Evolutionary conservation across 2,888 invertebrate species (phyloP), one percentile per base, ranked within the genome.

Genomic region (Drosophila kanekoi): DNA sequence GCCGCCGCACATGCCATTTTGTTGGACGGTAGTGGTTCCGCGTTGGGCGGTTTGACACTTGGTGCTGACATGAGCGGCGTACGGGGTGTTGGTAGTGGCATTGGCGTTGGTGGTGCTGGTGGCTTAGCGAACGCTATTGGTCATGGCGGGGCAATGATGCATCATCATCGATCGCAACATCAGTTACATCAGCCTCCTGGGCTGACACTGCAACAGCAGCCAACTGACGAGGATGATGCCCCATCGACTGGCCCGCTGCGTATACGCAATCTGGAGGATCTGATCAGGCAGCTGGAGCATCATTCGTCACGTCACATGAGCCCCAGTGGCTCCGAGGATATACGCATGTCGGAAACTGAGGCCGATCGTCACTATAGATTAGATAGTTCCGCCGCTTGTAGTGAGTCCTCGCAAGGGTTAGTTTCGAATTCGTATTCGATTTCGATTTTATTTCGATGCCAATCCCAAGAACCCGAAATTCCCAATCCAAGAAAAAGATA

Each of bases 321-420:
- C 90, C 97, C 97, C 53, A 96, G 96, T 81, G 97, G 97, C 69
- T 97, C 97, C 16, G 97, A 97, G 91, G 98, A 98, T 90, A 97
- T 97, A 90, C 92, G 93, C 82, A 93, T 94, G 93, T 97, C 97
- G 61, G 98, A 98, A 93, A 96, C 96, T 54, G 98, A 98, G 92
- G 96, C 96, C 56, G 97, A 98, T 92, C 94, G 97, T 61, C 97
- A 96, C 93, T 97, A 96, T 93, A 94, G 97, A 93, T 94, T 96
- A 93, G 97, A 97, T 94, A 94, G 96, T 86, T 95, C 95, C 76
- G 93, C 93, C 87, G 94, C 94, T 89, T 95, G 94, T 93, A 96
- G 96, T 93, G 95, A 95, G 92, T 95, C 95, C 89, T 95, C 95
- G 81, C 95, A 95, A 93, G 94, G 95, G 94, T 94, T 93, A 93